Conservation (phyloP, 2,797 vertebrate genomes). For the Alosa sapidissima region DNA sequence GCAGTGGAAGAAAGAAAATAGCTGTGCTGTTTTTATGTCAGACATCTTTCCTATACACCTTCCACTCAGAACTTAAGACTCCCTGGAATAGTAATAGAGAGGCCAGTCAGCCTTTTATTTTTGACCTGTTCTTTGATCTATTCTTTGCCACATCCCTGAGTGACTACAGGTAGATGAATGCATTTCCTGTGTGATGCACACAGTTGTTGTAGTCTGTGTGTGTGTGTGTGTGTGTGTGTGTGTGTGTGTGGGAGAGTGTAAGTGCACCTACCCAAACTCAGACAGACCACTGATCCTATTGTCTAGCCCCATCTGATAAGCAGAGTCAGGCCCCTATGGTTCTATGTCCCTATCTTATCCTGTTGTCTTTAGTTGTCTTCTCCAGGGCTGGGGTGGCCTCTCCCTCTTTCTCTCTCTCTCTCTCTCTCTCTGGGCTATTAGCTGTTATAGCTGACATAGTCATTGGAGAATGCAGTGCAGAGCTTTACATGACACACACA, state of each 20-base stretch:
- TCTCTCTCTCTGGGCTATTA: background rate
- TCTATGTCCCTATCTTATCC: conserved; percentile 29
- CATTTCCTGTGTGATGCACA: background rate
- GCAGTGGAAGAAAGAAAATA: background rate
- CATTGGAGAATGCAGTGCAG: background rate
- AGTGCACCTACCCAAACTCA: background rate
- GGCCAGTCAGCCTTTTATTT: background rate
- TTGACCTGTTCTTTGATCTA: background rate
- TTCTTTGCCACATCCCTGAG: background rate
- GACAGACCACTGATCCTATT: conserved; percentile 41
- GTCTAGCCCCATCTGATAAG: conserved; percentile 51
- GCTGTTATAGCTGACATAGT: conserved; percentile 1
- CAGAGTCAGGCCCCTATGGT: conserved; percentile 19
- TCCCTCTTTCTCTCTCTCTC: too few species aligned
- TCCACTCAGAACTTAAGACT: background rate
- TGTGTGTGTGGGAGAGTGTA: background rate
- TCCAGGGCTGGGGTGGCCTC: background rate
- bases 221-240: background rate
- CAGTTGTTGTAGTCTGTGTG: background rate
- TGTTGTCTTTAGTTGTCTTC: background rate
- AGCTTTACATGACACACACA: conserved; percentile 15
- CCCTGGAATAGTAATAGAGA: background rate
- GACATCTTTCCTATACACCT: background rate
- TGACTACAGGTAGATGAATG: background rate
- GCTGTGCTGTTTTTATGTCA: background rate